These are phyloP conservation scores for Cordilura impudica DNA, from an alignment of 2,888 invertebrate species.

Conservation along the genomic window DNA sequence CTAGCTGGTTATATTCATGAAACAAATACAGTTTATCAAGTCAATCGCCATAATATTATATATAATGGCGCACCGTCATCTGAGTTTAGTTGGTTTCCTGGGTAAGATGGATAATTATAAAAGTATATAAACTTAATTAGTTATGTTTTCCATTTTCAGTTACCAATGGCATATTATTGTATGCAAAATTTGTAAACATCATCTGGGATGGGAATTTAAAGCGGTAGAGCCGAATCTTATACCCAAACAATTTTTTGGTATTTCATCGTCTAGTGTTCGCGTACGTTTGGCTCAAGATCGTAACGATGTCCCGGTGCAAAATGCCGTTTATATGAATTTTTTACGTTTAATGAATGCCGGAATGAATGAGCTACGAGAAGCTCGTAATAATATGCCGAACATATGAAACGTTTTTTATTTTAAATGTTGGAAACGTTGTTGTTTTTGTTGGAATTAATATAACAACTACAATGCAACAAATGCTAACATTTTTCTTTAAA, in stretches of 20 bases:
- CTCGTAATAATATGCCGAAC: conserved; percentile 46
- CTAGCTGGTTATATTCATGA: conserved; percentile 87
- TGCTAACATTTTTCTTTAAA: conserved; percentile 28
- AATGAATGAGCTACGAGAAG: conserved; percentile 68
- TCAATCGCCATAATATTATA: conserved; percentile 78
- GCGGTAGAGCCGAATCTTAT: conserved; percentile 81
- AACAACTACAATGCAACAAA: background rate
- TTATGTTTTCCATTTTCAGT: conserved; percentile 77
- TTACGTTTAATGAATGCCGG: conserved; percentile 65
- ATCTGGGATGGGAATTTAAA: conserved; percentile 91
- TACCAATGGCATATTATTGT: conserved; percentile 89
- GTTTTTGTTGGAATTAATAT: conserved; percentile 28
- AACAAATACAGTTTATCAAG: conserved; percentile 84
- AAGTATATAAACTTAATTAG: background rate
- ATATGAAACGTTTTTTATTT: conserved; percentile 68
- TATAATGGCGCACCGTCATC: conserved; percentile 81
- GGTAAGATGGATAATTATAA: conserved; percentile 71
- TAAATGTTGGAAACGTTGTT: conserved; percentile 63
- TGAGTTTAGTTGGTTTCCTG: conserved; percentile 92
- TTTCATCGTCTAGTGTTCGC: conserved; percentile 81
- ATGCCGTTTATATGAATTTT: conserved; percentile 69
- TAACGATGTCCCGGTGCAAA: conserved; percentile 60
- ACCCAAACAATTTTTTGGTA: conserved; percentile 85
- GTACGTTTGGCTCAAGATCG: conserved; percentile 68
- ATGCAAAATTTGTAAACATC: conserved; percentile 83